Base-by-base conservation (phyloP, 2,888 invertebrate genomes). In the Anaspis maculata region DNA sequence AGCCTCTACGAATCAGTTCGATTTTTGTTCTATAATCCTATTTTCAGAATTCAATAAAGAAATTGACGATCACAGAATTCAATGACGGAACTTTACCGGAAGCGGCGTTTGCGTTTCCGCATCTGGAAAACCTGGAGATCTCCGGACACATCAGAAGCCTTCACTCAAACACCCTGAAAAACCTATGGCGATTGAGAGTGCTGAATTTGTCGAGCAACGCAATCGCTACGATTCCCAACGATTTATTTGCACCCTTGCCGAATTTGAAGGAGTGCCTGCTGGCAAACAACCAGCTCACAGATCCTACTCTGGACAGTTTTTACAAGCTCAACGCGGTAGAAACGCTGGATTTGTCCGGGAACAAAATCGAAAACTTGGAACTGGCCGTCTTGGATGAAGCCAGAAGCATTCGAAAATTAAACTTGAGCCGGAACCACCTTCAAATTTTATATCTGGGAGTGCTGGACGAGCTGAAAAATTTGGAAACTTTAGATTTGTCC, bases 371-470 rank as follows among this genome's bases (percentile, higher is more conserved):
- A 3, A 23, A 42, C 15, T 25, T 50, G 10, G 31, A 41, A 26
- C 14, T 46, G 11, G 51, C 49, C 7, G 37, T 44, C 5, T 32
- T 50, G 15, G 49, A 48, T 26, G 34, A 39, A 22, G 30, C 45
- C 26, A 32, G 25, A 29, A 35, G 37, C 14, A 27, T 51, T 19
- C 30, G 31, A 30, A 25, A 29, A 15, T 35, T 51, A 19, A 34
- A 38, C 32, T 34, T 51, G 22, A 40, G 37, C 28, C 23, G 47
- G 16, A 52, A 52, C 27, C 33, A 29, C 5, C 25, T 52, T 19
- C 15, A 26, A 9, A 12, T 13, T 9, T 26, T 52, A 5, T 16
- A 33, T 25, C 15, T 44, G 5, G 50, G 49, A 7, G 23, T 45
- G 14, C 48, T 52, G 15, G 52, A 52, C 37, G 30, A 41, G 24